These are phyloP conservation scores for Leucoraja ocellata DNA, from an alignment of 2,797 vertebrate genomes.

Conservation along the genomic window DNA sequence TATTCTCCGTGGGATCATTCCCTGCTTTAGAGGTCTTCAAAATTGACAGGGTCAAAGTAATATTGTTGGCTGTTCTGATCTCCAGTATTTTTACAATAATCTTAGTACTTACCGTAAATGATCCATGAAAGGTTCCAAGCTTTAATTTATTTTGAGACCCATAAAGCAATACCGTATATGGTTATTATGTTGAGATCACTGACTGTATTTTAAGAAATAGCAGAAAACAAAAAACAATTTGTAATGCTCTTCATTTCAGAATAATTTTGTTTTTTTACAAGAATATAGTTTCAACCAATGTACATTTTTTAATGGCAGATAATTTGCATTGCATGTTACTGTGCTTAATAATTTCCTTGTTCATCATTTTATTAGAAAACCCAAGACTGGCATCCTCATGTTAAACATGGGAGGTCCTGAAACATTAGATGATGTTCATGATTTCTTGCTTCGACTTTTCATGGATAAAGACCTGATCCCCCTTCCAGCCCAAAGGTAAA, in stretches of 20 bases:
- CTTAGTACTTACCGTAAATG: not conserved
- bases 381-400: constrained; percentile 89
- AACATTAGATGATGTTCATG: constrained; percentile 79
- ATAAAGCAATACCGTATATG: not conserved
- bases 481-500: constrained; percentile 81
- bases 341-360: not conserved
- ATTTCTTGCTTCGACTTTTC: constrained; percentile 85
- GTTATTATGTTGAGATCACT: not conserved
- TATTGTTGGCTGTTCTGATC: not conserved
- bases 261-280: not conserved
- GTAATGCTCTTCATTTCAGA: not conserved
- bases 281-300: not conserved
- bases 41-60: not conserved
- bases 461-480: constrained; percentile 88
- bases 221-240: not conserved
- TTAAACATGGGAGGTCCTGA: constrained; percentile 96
- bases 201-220: not conserved
- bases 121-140: not conserved
- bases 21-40: not conserved
- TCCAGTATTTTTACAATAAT: not conserved
- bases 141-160: not conserved
- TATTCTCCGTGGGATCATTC: not conserved
- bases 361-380: constrained; percentile 64
- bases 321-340: not conserved
- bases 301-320: not conserved